Conservation (phyloP, 2,888 invertebrate species). For the Amiota mariae region DNA sequence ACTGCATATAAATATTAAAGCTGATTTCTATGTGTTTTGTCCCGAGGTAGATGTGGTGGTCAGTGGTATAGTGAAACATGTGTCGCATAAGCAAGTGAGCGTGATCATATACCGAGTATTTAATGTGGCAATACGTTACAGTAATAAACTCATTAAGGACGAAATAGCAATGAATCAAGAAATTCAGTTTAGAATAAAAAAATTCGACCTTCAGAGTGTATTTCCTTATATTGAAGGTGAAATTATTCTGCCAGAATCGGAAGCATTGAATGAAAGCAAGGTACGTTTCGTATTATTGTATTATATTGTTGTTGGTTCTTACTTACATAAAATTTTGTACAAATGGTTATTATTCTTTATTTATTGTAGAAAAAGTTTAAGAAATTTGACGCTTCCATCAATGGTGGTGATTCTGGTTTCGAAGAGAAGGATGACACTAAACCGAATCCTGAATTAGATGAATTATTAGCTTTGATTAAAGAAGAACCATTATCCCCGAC, state of each 20-base stretch:
- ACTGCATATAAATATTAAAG: conserved; percentile 77
- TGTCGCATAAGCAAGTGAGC: conserved; percentile 75
- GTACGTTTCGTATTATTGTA: not conserved
- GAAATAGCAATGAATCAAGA: conserved; percentile 73
- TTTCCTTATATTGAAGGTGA: conserved; percentile 73
- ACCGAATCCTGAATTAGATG: conserved; percentile 53
- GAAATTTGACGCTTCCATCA: conserved; percentile 34
- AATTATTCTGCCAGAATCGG: conserved; percentile 51
- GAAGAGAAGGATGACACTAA: conserved; percentile 44
- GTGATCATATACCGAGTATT: conserved; percentile 79
- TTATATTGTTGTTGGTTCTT: not conserved
- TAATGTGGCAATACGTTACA: conserved; percentile 78
- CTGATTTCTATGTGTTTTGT: conserved; percentile 79
- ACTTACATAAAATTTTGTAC: not conserved
- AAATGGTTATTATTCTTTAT: not conserved
- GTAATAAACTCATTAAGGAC: conserved; percentile 52
- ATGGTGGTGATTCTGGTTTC: conserved; percentile 45
- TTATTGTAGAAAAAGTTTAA: conserved; percentile 47
- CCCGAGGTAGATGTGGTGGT: conserved; percentile 76
- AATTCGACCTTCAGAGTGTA: conserved; percentile 65
- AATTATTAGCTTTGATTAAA: conserved; percentile 57
- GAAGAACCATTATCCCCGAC: conserved; percentile 39
- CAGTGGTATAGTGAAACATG: conserved; percentile 78
- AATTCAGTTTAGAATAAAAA: conserved; percentile 69
- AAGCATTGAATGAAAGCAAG: conserved; percentile 36